Evolutionary conservation across 2,888 invertebrate genomes (phyloP).

Genomic region (Myopa tessellatipennis): DNA sequence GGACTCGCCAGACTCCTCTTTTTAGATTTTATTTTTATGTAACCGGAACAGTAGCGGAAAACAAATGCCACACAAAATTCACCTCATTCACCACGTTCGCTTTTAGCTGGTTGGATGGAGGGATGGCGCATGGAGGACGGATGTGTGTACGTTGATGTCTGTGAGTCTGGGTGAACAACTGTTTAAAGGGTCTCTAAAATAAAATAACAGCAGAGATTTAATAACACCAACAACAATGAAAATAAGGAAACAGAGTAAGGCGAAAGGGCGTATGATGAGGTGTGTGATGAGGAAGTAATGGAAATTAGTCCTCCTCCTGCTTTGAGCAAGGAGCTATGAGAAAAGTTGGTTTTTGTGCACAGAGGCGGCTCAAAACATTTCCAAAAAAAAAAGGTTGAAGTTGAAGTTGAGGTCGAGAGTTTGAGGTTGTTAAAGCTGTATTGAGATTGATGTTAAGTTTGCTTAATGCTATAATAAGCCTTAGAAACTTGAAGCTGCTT

Average conservation of each 20-base stretch:
- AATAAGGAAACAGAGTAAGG: neutral
- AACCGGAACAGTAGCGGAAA: slow-evolving; percentile 48
- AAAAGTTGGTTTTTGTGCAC: neutral
- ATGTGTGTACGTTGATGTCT: neutral
- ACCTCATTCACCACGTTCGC: slow-evolving; percentile 43
- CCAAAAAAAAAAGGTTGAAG: neutral
- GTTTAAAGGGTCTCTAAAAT: slow-evolving; percentile 31
- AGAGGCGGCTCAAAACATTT: neutral
- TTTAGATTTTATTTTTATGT: slow-evolving; percentile 33
- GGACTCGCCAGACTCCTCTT: neutral
- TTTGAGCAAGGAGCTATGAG: neutral
- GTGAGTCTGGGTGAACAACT: slow-evolving; percentile 10
- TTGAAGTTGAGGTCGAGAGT: neutral
- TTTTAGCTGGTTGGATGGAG: slow-evolving; percentile 10
- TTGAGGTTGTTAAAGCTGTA: neutral
- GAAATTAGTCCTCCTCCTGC: neutral
- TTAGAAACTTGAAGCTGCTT: no score
- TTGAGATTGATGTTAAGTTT: no score
- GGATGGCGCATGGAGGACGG: neutral
- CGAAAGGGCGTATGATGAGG: no score
- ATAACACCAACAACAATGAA: slow-evolving; percentile 1
- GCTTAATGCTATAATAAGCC: no score
- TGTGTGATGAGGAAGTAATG: no score
- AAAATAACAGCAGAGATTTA: slow-evolving; percentile 25
- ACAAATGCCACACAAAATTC: slow-evolving; percentile 47